Base-by-base conservation (phyloP, 2,888 invertebrate genomes). In the Brachylomia viminalis region DNA sequence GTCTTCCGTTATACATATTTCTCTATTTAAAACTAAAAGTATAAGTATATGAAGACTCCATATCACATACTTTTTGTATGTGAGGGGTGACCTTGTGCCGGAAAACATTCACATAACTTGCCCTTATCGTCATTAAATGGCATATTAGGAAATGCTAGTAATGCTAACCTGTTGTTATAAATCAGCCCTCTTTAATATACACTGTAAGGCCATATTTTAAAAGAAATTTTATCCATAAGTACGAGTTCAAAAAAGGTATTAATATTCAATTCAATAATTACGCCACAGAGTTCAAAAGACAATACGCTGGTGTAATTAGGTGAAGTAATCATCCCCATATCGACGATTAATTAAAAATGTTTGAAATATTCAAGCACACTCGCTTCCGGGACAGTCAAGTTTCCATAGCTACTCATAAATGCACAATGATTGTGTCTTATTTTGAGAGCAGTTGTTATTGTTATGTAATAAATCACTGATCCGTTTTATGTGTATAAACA, bases 391-490 rank as follows among this genome's bases (percentile, higher is more conserved):
- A 56, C 27, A 33, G 33, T 54, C 23, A 27, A n/a, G 33, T 67
- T 67, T 54, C n/a, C 54, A 52, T 3, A 33, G 7, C 11, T 7
- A 52, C 67, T 52, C n/a, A 38, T 20, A 0, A 20, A 54, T 42
- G 0, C 38, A 38, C 38, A 38, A 38, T 38, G 2, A 27, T n/a
- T 23, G 4, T 33, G 4, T 72, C 11, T 30, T 64, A 80, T 64
- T 80, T 77, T 49, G 2, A 56, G 72, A 20, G 52, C 20, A 80
- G 8, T 80, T 33, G 11, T 42, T 42, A 11, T 20, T 56, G 13
- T 30, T 75, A 54, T 13, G 2, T 62, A 56, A 64, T 80, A 72
- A 73, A 80, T 77, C 56, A 72, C 42, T 45, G 11, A n/a, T 52
- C 17, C 20, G 15, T 45, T 27, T 33, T 59, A 52, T 59, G 17